These are phyloP conservation scores for Apodemus agrarius DNA, from an alignment of 2,797 vertebrate genomes.

Conservation along the genomic window DNA sequence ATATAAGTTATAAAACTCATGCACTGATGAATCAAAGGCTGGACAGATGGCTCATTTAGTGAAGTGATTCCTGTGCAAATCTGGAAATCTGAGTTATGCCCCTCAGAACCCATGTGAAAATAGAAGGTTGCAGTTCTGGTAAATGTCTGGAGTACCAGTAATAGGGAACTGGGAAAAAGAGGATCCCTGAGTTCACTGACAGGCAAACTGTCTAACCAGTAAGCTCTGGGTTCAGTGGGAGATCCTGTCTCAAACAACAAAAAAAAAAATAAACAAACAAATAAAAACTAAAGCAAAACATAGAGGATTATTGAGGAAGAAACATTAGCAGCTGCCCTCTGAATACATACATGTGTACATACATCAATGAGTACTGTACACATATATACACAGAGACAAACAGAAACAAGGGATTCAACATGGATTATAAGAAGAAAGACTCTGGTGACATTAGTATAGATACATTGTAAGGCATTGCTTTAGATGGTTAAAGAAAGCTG, in stretches of 20 bases:
- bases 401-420: not conserved
- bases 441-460: not conserved
- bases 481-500: not conserved
- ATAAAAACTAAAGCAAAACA: not conserved
- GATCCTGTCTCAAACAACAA: not conserved
- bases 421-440: not conserved
- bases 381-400: not conserved
- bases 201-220: not conserved
- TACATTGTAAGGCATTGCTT: not conserved
- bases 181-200: not conserved
- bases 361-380: not conserved
- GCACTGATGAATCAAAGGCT: not conserved
- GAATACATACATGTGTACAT: too few species aligned
- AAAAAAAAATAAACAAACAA: not conserved
- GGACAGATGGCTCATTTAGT: not conserved
- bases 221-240: not conserved
- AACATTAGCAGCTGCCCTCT: not conserved
- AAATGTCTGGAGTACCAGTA: not conserved
- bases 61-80: not conserved
- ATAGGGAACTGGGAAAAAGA: not conserved
- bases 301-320: not conserved
- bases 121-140: not conserved
- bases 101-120: not conserved
- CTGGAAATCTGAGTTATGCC: not conserved
- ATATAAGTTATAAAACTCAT: not conserved